These are phyloP conservation scores for Turritopsis rubra DNA, from an alignment of 30 jellyfish, hydroid and myxozoan species.

Conservation along the genomic window DNA sequence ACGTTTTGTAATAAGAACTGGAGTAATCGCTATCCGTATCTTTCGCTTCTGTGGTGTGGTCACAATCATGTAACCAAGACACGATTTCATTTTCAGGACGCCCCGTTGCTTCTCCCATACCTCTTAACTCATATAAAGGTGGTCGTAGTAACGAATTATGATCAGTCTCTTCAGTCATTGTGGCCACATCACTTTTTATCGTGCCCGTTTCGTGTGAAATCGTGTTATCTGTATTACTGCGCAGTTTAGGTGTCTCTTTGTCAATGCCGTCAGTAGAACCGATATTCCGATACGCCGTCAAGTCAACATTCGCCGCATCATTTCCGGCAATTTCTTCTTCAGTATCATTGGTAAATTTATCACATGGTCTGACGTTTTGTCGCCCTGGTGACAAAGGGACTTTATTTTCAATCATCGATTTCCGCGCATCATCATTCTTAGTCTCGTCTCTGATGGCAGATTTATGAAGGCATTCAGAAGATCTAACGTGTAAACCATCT, in stretches of 20 bases:
- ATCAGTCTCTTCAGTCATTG: slow-evolving; percentile 26
- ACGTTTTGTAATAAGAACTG: slow-evolving; percentile 63
- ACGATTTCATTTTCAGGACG: slow-evolving; percentile 19
- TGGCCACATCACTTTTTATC: slow-evolving; percentile 32
- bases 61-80: slow-evolving; percentile 37
- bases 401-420: slow-evolving; percentile 58
- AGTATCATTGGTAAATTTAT: slow-evolving; percentile 21
- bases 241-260: neutral
- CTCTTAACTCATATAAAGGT: slow-evolving; percentile 12
- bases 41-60: neutral
- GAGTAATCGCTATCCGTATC: slow-evolving; percentile 27
- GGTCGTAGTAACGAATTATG: neutral
- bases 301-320: slow-evolving; percentile 21
- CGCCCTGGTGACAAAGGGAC: slow-evolving; percentile 50
- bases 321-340: slow-evolving; percentile 34
- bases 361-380: slow-evolving; percentile 67
- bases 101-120: slow-evolving; percentile 22
- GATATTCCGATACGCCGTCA: slow-evolving; percentile 10
- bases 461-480: slow-evolving; percentile 20
- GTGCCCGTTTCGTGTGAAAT: slow-evolving; percentile 22
- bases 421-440: slow-evolving; percentile 57
- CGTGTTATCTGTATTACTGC: neutral
- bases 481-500: neutral
- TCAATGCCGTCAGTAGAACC: slow-evolving; percentile 6
- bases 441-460: slow-evolving; percentile 34